Evolutionary conservation across 2,797 vertebrate species (phyloP).

Genomic region (Danio choprae): DNA sequence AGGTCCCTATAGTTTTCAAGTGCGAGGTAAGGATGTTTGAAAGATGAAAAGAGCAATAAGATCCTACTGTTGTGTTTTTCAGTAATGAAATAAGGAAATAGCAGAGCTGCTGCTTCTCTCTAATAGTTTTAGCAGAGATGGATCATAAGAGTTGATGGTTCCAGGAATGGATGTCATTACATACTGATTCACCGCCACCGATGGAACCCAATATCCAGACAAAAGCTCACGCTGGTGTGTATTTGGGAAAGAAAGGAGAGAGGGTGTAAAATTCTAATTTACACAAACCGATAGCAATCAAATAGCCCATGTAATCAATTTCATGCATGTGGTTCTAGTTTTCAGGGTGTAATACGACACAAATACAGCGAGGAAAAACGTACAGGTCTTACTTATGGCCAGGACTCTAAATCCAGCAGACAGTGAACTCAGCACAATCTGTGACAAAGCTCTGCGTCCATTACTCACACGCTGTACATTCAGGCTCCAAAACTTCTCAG

Average conservation of each 20-base stretch:
- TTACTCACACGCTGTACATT: slow-evolving; percentile 15
- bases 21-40: slow-evolving; percentile 30
- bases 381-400: neutral
- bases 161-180: slow-evolving; percentile 71
- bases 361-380: slow-evolving; percentile 1
- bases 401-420: neutral
- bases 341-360: neutral
- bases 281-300: slow-evolving; percentile 6
- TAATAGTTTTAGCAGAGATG: slow-evolving; percentile 74
- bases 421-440: slow-evolving; percentile 38
- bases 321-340: slow-evolving; percentile 14
- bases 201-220: slow-evolving; percentile 56
- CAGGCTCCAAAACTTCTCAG: neutral
- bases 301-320: slow-evolving; percentile 24
- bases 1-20: slow-evolving; percentile 39
- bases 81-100: slow-evolving; percentile 68
- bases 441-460: slow-evolving; percentile 3
- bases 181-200: slow-evolving; percentile 61
- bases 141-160: slow-evolving; percentile 69
- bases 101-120: slow-evolving; percentile 53
- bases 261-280: slow-evolving; percentile 12
- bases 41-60: slow-evolving; percentile 62
- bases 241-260: slow-evolving; percentile 65
- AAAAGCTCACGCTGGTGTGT: slow-evolving; percentile 40
- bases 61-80: slow-evolving; percentile 63